Conservation (phyloP, 2,113 vertebrate species). For the Charadrius vociferus region DNA sequence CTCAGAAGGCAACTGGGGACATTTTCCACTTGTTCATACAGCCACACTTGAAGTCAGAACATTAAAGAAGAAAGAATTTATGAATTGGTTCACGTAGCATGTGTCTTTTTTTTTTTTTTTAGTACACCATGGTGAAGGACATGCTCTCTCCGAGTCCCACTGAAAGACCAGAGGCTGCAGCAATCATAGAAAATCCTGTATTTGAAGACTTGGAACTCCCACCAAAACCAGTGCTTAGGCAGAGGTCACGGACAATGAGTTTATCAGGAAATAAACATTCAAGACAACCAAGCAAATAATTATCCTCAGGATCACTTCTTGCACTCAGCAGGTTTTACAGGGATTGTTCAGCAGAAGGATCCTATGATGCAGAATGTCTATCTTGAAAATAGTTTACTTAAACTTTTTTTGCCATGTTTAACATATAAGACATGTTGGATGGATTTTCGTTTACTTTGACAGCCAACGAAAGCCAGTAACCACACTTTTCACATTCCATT, state of each 20-base stretch:
- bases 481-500: neutral
- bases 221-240: constrained; percentile 83
- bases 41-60: neutral
- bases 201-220: constrained; percentile 92
- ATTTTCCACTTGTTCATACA: neutral
- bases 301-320: constrained; percentile 50
- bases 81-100: neutral
- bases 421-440: neutral
- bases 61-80: neutral
- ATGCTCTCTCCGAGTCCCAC: constrained; percentile 90
- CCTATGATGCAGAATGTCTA: constrained; percentile 41
- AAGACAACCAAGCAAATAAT: constrained; percentile 81
- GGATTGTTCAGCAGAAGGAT: constrained; percentile 44
- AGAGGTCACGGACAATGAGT: constrained; percentile 93
- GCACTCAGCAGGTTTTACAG: constrained; percentile 3
- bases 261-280: constrained; percentile 85
- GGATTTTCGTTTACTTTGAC: neutral
- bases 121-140: constrained; percentile 91
- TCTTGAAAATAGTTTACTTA: constrained; percentile 48
- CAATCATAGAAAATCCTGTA: constrained; percentile 88
- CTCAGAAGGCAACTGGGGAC: neutral
- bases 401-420: constrained; percentile 6
- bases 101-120: neutral
- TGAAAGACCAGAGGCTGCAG: constrained; percentile 89
- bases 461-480: constrained; percentile 2